Base-by-base conservation (phyloP, 2,113 vertebrate species). In the Sander vitreus region DNA sequence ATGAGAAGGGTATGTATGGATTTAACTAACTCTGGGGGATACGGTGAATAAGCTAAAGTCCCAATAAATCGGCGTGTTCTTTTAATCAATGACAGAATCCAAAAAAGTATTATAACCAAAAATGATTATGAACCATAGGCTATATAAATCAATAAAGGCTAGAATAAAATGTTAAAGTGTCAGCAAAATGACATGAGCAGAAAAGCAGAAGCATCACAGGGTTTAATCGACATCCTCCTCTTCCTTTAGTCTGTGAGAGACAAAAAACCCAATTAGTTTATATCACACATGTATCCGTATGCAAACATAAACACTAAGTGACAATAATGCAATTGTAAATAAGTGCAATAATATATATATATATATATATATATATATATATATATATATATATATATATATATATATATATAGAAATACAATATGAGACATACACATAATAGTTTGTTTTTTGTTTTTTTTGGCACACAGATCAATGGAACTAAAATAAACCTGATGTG, bases 161-260 rank as follows among this genome's bases (percentile, higher is more conserved):
- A 13, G 21, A 36, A 14, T 21, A 12, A 60, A 62, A 53, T 39
- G 16, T 60, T 43, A 71, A 63, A 45, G 6, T 54, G 53, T 55
- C 5, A 18, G 30, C 25, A 53, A 78, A 47, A 64, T 11, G 1
- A 10, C 3, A 57, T 7, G 2, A 36, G 50, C 8, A 50, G 3
- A 48, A 43, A 27, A 15, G 2, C 23, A 54, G 19, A 53, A 54
- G 23, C 21, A 11, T 27, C 13, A 27, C 7, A 50, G 1, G 1
- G 1, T 16, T 21, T 71, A 3, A 6, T 71, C 83, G 36, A 76
- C 59, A 36, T 71, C 60, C 14, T 51, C 30, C 11, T 68, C 48
- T 2, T 67, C 39, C 12, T 63, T 67, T 74, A 84, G 30, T 59
- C 76, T 85, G 58, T 64, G 18, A 6, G 10, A 54, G 11, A 50